Base-by-base conservation (phyloP, 2,113 vertebrate genomes). In the Nicator chloris region DNA sequence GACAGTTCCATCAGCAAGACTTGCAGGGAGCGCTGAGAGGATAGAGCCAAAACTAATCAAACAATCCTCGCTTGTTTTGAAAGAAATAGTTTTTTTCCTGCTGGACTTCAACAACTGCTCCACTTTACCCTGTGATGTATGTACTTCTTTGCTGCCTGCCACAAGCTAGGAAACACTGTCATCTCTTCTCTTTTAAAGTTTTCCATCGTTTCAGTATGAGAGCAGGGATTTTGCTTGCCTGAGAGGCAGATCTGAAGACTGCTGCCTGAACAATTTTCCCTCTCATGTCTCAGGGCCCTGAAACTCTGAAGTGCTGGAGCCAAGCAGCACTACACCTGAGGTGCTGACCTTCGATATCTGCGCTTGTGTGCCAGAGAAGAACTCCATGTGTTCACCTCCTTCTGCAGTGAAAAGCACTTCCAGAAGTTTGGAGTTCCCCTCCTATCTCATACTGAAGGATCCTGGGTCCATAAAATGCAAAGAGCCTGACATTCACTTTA, bases 281-380 rank as follows among this genome's bases (percentile, higher is more conserved):
- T 61, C 16, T 59, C 23, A 3, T 7, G 24, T 56, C 35, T 20
- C 19, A 64, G 13, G 8, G 20, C 8, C 10, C 6, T 88, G 54
- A 82, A 69, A 33, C 19, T 37, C 70, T 53, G 16, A 9, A 30
- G n/a, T 17, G 26, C 42, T 76, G 57, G 7, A 13, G 7, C 66
- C 82, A 57, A 71, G 47, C 31, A 73, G 60, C 77, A 44, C 20
- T 30, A 47, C 15, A 45, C 8, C 26, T 40, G 39, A 85, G 33
- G 35, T 28, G n/a, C 17, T 22, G 37, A 64, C 11, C 63, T 40
- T 72, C 0, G 0, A 27, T 35, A 35, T 24, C 42, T 45, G 20
- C 51, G 11, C 4, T 2, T 4, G 23, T 20, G 30, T 54, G 45
- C n/a, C 28, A 35, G 49, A 45, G 17, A 33, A 78, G 19, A 80